Conservation (phyloP, 2,113 vertebrate genomes). For the Aphyosemion australe region DNA sequence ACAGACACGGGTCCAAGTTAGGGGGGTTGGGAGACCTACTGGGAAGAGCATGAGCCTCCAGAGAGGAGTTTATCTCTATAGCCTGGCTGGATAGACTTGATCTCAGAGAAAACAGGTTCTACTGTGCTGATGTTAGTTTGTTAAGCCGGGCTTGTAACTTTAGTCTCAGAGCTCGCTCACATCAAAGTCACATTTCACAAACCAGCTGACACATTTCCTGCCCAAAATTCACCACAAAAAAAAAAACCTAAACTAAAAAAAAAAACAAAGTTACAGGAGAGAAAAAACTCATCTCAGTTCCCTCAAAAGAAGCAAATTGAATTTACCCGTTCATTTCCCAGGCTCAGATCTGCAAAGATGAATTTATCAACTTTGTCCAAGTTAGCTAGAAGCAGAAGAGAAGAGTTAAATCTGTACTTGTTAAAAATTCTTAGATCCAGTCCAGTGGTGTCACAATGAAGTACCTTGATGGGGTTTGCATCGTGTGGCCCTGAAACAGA, state of each 20-base stretch:
- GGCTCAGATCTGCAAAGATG: conserved; percentile 92
- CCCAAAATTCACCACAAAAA: too few species aligned
- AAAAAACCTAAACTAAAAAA: too few species aligned
- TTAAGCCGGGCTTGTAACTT: too few species aligned
- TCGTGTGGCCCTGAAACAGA: conserved; percentile 90
- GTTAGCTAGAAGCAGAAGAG: conserved; percentile 63
- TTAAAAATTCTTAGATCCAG: neutral
- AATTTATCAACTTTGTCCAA: conserved; percentile 77
- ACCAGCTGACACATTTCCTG: too few species aligned
- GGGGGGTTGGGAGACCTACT: neutral
- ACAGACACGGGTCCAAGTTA: neutral
- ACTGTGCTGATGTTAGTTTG: too few species aligned
- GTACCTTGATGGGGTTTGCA: conserved; percentile 86
- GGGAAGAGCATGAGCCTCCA: too few species aligned
- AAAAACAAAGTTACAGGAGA: neutral
- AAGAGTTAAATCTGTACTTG: neutral
- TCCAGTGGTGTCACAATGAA: too few species aligned
- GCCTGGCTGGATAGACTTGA: too few species aligned
- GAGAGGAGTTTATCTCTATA: too few species aligned
- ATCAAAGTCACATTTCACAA: too few species aligned
- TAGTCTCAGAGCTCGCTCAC: too few species aligned
- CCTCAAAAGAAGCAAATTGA: neutral
- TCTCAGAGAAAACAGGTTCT: too few species aligned
- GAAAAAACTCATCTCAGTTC: neutral
- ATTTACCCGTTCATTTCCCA: conserved; percentile 92